A percentile compares a stretch with the other conserved stretches of the same genome.
Conservation (phyloP, 1,140 invertebrate species). For the Drosophila chauvacae region DNA sequence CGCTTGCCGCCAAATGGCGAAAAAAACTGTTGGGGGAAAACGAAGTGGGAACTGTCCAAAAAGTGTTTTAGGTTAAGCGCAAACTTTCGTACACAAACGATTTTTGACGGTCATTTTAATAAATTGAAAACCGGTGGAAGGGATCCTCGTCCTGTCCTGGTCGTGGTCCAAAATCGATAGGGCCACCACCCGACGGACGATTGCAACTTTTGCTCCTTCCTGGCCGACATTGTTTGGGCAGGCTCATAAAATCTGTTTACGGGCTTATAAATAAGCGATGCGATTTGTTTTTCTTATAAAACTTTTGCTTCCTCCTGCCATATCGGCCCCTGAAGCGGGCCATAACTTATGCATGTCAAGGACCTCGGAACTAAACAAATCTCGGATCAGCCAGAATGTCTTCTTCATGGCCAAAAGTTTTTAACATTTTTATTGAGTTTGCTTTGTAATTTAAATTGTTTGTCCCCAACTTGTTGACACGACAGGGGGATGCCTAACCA, state of each 20-base stretch:
- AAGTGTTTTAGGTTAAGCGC: slow-evolving; percentile 76
- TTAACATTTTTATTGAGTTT: slow-evolving; percentile 79
- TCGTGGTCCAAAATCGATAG: slow-evolving; percentile 44
- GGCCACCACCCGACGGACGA: slow-evolving; percentile 18
- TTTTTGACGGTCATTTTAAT: slow-evolving; percentile 82
- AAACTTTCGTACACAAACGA: slow-evolving; percentile 69
- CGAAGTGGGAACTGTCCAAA: slow-evolving; percentile 67
- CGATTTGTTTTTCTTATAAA: slow-evolving; percentile 78
- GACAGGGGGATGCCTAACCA: slow-evolving; percentile 20
- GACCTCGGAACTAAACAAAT: slow-evolving; percentile 69
- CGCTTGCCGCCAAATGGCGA: slow-evolving; percentile 26
- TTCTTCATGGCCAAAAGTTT: slow-evolving; percentile 64
- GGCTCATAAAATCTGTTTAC: slow-evolving; percentile 82
- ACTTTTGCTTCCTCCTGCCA: slow-evolving; percentile 54
- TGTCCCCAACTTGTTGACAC: slow-evolving; percentile 74
- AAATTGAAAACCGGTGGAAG: slow-evolving; percentile 76
- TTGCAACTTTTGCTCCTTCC: slow-evolving; percentile 32
- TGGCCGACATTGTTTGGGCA: slow-evolving; percentile 49
- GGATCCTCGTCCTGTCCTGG: neutral
- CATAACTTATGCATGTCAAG: slow-evolving; percentile 80
- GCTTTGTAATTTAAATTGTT: slow-evolving; percentile 82
- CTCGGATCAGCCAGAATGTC: slow-evolving; percentile 40
- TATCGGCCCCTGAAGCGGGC: slow-evolving; percentile 29
- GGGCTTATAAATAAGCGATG: slow-evolving; percentile 74
- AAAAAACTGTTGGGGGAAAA: slow-evolving; percentile 18